These are phyloP conservation scores for Crematogaster levior DNA, from an alignment of 2,888 invertebrate genomes.

Conservation along the genomic window DNA sequence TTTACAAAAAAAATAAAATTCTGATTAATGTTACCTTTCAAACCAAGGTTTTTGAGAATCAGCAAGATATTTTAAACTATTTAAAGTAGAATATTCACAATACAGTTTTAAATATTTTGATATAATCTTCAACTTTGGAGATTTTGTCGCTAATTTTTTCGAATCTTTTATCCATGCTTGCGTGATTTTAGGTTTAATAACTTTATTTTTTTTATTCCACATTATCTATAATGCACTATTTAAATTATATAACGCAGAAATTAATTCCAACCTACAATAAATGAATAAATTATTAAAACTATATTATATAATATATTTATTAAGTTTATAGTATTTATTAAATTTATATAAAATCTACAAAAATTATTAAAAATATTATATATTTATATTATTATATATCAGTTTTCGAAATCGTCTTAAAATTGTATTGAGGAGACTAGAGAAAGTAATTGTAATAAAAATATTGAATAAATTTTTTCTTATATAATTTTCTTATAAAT, in stretches of 20 bases:
- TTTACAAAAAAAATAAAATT: constrained; percentile 1
- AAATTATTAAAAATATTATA: not conserved
- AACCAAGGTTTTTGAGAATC: constrained; percentile 73
- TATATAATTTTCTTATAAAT: too few species aligned
- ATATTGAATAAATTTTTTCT: not conserved
- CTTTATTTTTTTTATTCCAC: constrained; percentile 46
- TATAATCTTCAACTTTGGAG: constrained; percentile 40
- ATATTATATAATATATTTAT: too few species aligned
- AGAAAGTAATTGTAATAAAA: not conserved
- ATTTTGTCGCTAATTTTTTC: constrained; percentile 5
- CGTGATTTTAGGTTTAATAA: constrained; percentile 23
- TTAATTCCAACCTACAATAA: not conserved
- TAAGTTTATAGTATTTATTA: too few species aligned
- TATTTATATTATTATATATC: not conserved
- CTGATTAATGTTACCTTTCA: constrained; percentile 73
- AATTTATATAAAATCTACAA: too few species aligned
- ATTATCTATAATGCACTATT: constrained; percentile 39
- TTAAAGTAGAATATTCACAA: constrained; percentile 75
- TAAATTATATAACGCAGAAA: not conserved
- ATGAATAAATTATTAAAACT: too few species aligned
- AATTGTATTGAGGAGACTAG: too few species aligned
- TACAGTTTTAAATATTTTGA: constrained; percentile 69
- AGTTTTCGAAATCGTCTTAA: not conserved
- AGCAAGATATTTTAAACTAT: constrained; percentile 75
- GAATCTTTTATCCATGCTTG: constrained; percentile 42